Evolutionary conservation across 1,140 invertebrate species (phyloP).

Genomic region (Caerostris darwini): DNA sequence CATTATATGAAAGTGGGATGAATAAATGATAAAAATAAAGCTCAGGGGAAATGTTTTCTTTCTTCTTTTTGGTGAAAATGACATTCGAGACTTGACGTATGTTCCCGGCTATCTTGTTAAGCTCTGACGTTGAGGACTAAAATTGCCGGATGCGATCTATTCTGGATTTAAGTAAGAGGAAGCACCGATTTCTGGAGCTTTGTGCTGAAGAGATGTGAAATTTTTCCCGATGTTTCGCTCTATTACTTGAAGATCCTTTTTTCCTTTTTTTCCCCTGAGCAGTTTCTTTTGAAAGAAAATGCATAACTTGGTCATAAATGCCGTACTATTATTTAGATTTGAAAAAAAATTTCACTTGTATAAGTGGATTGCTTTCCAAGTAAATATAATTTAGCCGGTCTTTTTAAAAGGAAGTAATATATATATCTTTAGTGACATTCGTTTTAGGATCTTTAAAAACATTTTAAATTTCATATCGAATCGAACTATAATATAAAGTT

Average conservation of each 20-base stretch:
- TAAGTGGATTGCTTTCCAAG: not conserved
- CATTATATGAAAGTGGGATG: constrained; percentile 34
- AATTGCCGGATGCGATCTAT: not conserved
- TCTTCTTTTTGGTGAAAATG: constrained; percentile 40
- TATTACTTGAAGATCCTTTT: not conserved
- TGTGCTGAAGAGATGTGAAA: not conserved
- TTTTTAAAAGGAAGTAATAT: not conserved
- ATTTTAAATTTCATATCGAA: no score
- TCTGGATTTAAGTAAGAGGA: not conserved
- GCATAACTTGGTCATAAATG: no score
- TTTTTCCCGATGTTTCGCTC: not conserved
- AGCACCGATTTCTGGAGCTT: not conserved
- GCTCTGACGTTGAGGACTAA: not conserved
- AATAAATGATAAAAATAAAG: constrained; percentile 49
- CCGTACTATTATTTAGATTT: not conserved
- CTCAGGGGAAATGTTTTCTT: not conserved
- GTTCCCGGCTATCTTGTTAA: constrained; percentile 41
- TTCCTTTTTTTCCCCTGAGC: not conserved
- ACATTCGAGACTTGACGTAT: constrained; percentile 68
- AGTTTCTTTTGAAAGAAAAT: not conserved
- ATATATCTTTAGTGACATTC: no score
- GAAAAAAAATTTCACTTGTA: not conserved
- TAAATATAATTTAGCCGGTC: not conserved
- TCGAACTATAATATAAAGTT: no score
- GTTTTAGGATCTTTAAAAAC: no score